A percentile compares a stretch with the other conserved stretches of the same genome.
phyloP scores from a whole-genome alignment of 2,113 vertebrate genomes.

The Seriola rivoliana region DNA sequence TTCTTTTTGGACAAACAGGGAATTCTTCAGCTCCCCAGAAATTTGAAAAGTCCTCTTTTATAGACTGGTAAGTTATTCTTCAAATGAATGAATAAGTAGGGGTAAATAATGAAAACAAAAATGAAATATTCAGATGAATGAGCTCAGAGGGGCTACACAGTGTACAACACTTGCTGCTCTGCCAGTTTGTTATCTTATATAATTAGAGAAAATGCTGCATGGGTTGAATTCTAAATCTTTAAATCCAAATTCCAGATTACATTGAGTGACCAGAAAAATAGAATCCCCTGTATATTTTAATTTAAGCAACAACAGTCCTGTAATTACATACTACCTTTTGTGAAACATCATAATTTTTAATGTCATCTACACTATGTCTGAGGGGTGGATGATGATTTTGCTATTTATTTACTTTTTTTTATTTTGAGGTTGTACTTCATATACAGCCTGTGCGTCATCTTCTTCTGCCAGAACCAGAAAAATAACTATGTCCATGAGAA shows the following conservation, averaged over 20 bases:
- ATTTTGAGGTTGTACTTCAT: neutral
- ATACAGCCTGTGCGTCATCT: neutral
- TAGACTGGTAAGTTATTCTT: conserved; percentile 16
- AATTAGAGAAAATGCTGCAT: conserved; percentile 14
- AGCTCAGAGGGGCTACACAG: neutral
- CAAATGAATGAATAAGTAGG: neutral
- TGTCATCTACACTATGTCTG: neutral
- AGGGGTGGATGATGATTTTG: neutral
- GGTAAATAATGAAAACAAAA: conserved; percentile 27
- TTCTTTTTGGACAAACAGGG: conserved; percentile 28
- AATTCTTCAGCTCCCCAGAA: conserved; percentile 21
- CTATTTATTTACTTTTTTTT: too few species aligned
- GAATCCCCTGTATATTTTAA: neutral
- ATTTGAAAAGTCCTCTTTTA: neutral
- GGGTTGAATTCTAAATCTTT: neutral
- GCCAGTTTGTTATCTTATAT: conserved; percentile 27
- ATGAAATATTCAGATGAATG: conserved; percentile 9
- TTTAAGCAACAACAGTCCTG: neutral
- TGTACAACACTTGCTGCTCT: conserved; percentile 15
- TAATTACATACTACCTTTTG: neutral
- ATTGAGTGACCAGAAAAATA: neutral
- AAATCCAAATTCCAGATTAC: neutral
- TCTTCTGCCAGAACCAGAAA: neutral
- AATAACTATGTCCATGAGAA: neutral
- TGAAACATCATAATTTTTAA: neutral